Percentiles rank a stretch among this genome's conserved stretches.
These are phyloP conservation scores for Pseudorasbora parva DNA, from an alignment of 2,113 vertebrate species.

Conservation along the genomic window DNA sequence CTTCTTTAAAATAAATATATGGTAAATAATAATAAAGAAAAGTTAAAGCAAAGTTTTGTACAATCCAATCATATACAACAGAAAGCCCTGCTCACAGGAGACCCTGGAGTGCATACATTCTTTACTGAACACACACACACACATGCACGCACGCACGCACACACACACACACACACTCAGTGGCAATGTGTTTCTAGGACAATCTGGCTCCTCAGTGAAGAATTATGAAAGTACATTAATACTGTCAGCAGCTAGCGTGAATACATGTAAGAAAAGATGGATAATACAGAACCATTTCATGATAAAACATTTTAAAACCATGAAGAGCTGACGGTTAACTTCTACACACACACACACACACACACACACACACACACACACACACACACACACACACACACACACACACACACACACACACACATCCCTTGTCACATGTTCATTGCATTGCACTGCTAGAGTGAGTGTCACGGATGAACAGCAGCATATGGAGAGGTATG, in stretches of 20 bases:
- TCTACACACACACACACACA: constrained; percentile 28
- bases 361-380: constrained; percentile 28
- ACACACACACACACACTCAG: constrained; percentile 41
- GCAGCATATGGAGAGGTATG: constrained; percentile 45
- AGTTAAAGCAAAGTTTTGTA: constrained; percentile 73
- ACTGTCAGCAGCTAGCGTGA: constrained; percentile 51
- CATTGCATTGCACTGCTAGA: constrained; percentile 57
- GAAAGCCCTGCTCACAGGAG: constrained; percentile 51
- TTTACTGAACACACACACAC: constrained; percentile 69
- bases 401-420: constrained; percentile 37
- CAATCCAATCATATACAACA: constrained; percentile 72
- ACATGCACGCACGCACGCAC: constrained; percentile 41
- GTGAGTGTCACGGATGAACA: constrained; percentile 52
- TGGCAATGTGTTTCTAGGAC: constrained; percentile 42
- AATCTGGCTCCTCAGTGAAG: constrained; percentile 47
- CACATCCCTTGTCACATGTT: constrained; percentile 39
- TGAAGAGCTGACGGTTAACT: constrained; percentile 11
- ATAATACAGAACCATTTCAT: constrained; percentile 42
- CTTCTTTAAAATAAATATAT: constrained; percentile 87
- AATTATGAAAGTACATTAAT: constrained; percentile 51
- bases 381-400: constrained; percentile 24
- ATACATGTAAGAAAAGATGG: background rate
- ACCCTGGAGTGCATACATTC: constrained; percentile 73
- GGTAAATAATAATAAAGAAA: constrained; percentile 70
- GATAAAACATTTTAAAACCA: constrained; percentile 38